Evolutionary conservation across 2,888 invertebrate genomes (phyloP).

Genomic region (Venustoraphidia nigricollis): DNA sequence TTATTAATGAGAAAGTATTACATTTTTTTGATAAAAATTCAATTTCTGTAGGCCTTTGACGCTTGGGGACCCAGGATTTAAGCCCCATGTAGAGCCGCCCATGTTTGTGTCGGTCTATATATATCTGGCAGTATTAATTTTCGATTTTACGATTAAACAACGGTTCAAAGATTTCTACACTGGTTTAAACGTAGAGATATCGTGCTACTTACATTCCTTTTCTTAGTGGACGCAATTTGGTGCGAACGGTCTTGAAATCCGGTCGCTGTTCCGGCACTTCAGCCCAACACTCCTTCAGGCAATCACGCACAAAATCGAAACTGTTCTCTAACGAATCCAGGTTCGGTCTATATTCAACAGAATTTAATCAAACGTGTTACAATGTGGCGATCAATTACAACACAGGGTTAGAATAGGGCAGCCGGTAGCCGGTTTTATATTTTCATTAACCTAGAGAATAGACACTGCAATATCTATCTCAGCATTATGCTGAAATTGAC

Average conservation of each 20-base stretch:
- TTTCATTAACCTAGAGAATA: too few relatives aligned
- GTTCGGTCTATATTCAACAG: conserved; percentile 44
- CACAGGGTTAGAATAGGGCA: background rate
- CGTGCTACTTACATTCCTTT: conserved; percentile 67
- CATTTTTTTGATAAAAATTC: too few relatives aligned
- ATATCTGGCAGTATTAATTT: too few relatives aligned
- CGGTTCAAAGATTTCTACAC: background rate
- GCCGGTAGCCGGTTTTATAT: too few relatives aligned
- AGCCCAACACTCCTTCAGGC: conserved; percentile 75
- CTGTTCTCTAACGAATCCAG: conserved; percentile 62
- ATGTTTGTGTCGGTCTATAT: too few relatives aligned
- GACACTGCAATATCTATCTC: too few relatives aligned
- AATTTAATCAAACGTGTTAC: background rate
- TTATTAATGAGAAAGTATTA: too few relatives aligned
- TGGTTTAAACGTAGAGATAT: background rate
- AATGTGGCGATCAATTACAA: background rate
- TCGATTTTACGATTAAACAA: too few relatives aligned
- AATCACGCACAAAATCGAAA: conserved; percentile 76
- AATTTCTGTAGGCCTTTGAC: too few relatives aligned
- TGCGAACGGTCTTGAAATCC: conserved; percentile 69
- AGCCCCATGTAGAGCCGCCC: too few relatives aligned
- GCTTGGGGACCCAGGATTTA: too few relatives aligned
- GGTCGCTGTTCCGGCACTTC: conserved; percentile 67
- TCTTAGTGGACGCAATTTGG: conserved; percentile 61
- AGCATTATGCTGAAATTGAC: too few relatives aligned